These are phyloP conservation scores for Drosophila helvetica DNA, from an alignment of 2,888 invertebrate genomes.

Conservation along the genomic window DNA sequence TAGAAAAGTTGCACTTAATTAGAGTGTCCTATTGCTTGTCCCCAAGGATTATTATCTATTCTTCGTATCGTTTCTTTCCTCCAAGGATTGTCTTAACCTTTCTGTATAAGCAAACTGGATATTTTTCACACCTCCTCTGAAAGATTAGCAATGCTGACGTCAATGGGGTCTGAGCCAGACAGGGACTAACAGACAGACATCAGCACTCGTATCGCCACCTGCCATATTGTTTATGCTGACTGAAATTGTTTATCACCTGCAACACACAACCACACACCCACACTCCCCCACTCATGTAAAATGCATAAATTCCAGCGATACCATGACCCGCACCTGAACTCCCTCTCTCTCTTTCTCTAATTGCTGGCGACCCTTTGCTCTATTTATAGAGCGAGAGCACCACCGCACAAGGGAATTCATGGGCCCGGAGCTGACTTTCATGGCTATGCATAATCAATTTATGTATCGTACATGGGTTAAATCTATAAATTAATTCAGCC, in stretches of 20 bases:
- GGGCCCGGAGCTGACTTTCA: conserved; percentile 13
- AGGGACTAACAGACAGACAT: conserved; percentile 3
- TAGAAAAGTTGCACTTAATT: background rate
- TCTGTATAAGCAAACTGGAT: background rate
- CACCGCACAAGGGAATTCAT: background rate
- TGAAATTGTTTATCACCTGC: conserved; percentile 65
- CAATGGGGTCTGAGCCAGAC: conserved; percentile 23
- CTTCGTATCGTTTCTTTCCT: background rate
- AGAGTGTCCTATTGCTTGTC: background rate
- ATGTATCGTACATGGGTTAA: conserved; percentile 40
- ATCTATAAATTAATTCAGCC: conserved; percentile 59
- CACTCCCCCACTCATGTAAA: conserved; percentile 55
- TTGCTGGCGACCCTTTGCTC: conserved; percentile 29
- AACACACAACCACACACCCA: conserved; percentile 15
- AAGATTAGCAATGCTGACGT: conserved; percentile 27
- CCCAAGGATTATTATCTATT: background rate
- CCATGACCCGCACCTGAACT: conserved; percentile 7
- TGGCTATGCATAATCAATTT: conserved; percentile 69
- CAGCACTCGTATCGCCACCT: conserved; percentile 46
- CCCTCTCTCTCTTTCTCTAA: conserved; percentile 24
- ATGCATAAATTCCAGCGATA: conserved; percentile 60
- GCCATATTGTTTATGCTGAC: conserved; percentile 63
- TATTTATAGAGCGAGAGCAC: conserved; percentile 26
- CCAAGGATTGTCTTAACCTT: background rate
- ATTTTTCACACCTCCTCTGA: background rate